A percentile compares a stretch with the other conserved stretches of the same genome.
Conservation (phyloP, 64 coral and sea anemone species). For the Pocillopora damicornis region DNA sequence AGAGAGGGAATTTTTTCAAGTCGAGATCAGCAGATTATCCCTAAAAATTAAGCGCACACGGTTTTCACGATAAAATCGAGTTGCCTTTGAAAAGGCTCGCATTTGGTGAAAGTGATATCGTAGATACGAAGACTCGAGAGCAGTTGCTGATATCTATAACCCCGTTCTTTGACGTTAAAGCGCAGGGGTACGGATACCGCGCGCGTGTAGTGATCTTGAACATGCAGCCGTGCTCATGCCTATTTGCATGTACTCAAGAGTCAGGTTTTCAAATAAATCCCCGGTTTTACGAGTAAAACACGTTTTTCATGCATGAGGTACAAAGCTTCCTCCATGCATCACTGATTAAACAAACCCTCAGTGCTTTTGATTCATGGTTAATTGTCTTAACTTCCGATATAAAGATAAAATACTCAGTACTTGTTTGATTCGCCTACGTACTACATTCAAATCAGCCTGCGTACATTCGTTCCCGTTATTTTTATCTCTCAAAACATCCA, state of each 20-base stretch:
- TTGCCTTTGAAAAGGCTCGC: too few relatives aligned
- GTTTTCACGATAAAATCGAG: too few relatives aligned
- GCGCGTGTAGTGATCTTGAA: too few relatives aligned
- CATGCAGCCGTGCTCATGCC: neutral
- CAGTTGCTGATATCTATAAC: too few relatives aligned
- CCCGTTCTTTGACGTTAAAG: too few relatives aligned
- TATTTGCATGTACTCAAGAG: neutral
- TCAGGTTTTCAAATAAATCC: neutral
- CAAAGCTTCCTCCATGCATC: neutral
- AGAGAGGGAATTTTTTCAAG: too few relatives aligned
- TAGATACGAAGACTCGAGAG: too few relatives aligned
- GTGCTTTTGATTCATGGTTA: neutral
- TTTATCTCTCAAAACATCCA: neutral
- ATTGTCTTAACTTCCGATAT: constrained; percentile 4
- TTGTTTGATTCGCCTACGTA: neutral
- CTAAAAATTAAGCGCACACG: too few relatives aligned
- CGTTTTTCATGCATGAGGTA: neutral
- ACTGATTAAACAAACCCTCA: neutral
- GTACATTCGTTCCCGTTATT: neutral
- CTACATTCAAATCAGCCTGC: neutral
- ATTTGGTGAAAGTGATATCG: too few relatives aligned
- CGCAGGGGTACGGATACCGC: too few relatives aligned
- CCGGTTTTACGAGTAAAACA: neutral
- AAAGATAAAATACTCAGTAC: neutral
- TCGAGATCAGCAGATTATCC: too few relatives aligned